These are phyloP conservation scores for Drosophila pseudoananassae DNA, from an alignment of 1,140 invertebrate genomes.

Conservation along the genomic window DNA sequence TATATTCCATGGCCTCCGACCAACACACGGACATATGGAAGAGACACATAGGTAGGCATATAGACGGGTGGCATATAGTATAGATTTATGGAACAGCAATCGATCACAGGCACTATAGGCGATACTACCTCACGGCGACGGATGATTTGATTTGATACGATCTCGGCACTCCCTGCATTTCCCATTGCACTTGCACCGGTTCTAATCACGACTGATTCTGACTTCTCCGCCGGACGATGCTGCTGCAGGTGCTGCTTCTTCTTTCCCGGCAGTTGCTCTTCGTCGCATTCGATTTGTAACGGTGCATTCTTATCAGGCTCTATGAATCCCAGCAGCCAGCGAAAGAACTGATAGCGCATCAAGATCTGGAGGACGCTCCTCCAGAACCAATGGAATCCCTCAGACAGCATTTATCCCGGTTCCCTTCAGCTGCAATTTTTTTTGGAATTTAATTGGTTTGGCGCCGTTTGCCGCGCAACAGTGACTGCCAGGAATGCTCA, in stretches of 20 bases:
- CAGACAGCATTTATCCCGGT: conserved; percentile 40
- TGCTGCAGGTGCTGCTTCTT: conserved; percentile 13
- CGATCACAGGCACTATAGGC: conserved; percentile 52
- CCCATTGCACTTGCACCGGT: conserved; percentile 61
- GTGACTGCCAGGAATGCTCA: conserved; percentile 28
- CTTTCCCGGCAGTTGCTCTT: conserved; percentile 23
- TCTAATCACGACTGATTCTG: conserved; percentile 47
- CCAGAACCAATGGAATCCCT: conserved; percentile 58
- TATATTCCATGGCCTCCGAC: conserved; percentile 46
- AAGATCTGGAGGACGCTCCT: conserved; percentile 51
- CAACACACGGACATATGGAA: conserved; percentile 39
- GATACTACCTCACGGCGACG: conserved; percentile 76
- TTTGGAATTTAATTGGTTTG: not conserved
- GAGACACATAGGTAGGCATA: conserved; percentile 14
- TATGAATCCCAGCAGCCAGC: conserved; percentile 61
- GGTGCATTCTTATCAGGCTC: conserved; percentile 41
- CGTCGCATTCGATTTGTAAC: conserved; percentile 25
- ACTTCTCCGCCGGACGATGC: conserved; percentile 22
- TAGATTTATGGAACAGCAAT: conserved; percentile 27
- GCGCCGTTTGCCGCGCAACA: conserved; percentile 7
- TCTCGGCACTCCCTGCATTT: conserved; percentile 63
- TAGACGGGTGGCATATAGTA: conserved; percentile 1
- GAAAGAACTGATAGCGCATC: conserved; percentile 69
- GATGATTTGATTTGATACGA: conserved; percentile 58
- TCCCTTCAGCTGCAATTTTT: conserved; percentile 19